Conservation (phyloP, 1,140 invertebrate genomes). For the Drosophila auraria region DNA sequence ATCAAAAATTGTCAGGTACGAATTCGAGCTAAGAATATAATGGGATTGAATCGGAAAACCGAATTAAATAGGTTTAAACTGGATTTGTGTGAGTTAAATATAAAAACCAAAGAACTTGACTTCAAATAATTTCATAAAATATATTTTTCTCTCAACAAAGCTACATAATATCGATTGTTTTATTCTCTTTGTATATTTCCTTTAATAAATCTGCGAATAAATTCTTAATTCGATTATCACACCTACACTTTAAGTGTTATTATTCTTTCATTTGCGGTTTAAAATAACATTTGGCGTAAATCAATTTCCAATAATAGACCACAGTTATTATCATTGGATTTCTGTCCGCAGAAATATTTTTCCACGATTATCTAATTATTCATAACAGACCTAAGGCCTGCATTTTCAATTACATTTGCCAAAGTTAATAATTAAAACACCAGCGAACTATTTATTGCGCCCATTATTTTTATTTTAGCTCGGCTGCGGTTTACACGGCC, state of each 20-base stretch:
- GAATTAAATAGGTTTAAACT: neutral
- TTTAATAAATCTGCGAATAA: neutral
- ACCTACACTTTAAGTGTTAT: neutral
- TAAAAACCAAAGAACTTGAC: too few relatives aligned
- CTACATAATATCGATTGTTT: neutral
- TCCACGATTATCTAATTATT: slow-evolving; percentile 22
- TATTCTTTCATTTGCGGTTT: slow-evolving; percentile 5
- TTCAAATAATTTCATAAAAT: neutral
- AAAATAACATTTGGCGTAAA: slow-evolving; percentile 10
- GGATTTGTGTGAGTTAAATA: too few relatives aligned
- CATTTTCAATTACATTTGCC: slow-evolving; percentile 24
- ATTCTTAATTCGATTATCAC: slow-evolving; percentile 8
- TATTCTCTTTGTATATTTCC: neutral
- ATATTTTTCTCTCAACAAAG: neutral
- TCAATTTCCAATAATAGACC: slow-evolving; percentile 6
- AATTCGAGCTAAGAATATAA: neutral
- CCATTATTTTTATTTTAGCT: slow-evolving; percentile 38
- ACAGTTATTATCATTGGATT: neutral
- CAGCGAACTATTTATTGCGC: slow-evolving; percentile 43
- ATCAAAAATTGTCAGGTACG: slow-evolving; percentile 10
- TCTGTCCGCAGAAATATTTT: neutral
- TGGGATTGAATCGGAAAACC: neutral
- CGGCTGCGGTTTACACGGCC: slow-evolving; percentile 37
- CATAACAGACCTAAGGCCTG: neutral
- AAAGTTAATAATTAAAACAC: slow-evolving; percentile 50